A percentile compares a stretch with the other conserved stretches of the same genome.
Evolutionary conservation across 1,140 invertebrate species (phyloP).

Genomic region (Trachelipus rathkii): DNA sequence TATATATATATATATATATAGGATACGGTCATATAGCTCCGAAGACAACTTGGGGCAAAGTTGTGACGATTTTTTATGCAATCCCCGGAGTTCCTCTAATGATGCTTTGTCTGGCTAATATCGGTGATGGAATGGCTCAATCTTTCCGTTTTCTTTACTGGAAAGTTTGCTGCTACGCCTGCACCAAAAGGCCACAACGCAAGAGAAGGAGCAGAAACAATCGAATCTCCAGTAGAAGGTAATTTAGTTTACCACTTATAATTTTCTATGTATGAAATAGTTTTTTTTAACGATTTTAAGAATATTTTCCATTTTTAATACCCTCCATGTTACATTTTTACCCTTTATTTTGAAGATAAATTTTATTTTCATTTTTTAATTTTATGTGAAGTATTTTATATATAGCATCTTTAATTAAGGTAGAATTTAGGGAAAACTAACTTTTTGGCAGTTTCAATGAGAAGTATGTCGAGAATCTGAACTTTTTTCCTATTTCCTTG

Average conservation of each 20-base stretch:
- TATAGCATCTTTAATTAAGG: too few species aligned
- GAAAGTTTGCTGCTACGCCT: conserved; percentile 72
- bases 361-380: too few species aligned
- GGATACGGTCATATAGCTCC: conserved; percentile 94
- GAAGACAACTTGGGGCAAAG: conserved; percentile 84
- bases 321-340: too few species aligned
- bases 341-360: too few species aligned
- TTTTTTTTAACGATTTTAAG: too few species aligned
- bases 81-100: conserved; percentile 91
- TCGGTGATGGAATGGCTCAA: conserved; percentile 92
- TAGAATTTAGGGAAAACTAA: too few species aligned
- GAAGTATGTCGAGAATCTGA: too few species aligned
- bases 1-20: conserved; percentile 52
- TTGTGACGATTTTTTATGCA: conserved; percentile 92
- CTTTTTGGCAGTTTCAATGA: too few species aligned
- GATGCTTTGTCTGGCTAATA: conserved; percentile 88
- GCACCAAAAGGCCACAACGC: conserved; percentile 66
- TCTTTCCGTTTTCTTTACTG: conserved; percentile 65
- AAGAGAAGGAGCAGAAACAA: conserved; percentile 26
- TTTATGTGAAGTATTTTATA: too few species aligned
- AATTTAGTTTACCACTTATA: background rate
- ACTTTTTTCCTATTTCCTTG: too few species aligned
- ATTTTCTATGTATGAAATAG: background rate
- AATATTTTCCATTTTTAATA: too few species aligned
- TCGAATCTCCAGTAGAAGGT: background rate